These are phyloP conservation scores for Hypotaenidia okinawae DNA, from an alignment of 2,797 vertebrate genomes.

Conservation along the genomic window DNA sequence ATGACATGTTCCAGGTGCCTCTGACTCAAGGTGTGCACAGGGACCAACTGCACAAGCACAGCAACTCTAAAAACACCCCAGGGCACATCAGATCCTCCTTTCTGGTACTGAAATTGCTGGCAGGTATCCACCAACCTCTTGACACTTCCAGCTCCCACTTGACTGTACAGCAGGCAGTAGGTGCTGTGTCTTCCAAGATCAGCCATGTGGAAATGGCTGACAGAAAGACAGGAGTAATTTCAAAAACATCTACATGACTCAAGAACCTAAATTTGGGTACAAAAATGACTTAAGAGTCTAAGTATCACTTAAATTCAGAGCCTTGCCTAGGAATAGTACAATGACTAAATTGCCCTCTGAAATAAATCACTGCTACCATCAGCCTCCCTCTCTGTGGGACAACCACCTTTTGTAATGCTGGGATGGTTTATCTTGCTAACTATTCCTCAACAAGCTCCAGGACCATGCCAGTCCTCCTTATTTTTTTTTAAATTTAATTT, in stretches of 20 bases:
- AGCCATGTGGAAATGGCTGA: not conserved
- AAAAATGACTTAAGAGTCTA: conserved; percentile 14
- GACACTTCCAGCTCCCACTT: not conserved
- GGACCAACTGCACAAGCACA: conserved; percentile 4
- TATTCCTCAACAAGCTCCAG: not conserved
- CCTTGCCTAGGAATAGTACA: conserved; percentile 33
- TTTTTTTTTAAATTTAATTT: not conserved
- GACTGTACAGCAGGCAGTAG: not conserved
- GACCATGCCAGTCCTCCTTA: not conserved
- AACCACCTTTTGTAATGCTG: not conserved
- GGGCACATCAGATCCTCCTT: not conserved
- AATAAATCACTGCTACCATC: conserved; percentile 41
- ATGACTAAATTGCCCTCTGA: conserved; percentile 31
- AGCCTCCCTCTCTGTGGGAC: not conserved
- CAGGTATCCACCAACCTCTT: conserved; percentile 35
- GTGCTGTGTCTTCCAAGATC: conserved; percentile 1
- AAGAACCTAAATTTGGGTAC: conserved; percentile 33
- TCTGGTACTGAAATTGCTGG: not conserved
- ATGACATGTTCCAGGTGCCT: not conserved
- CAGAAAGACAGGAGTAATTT: conserved; percentile 34
- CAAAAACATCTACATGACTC: not conserved
- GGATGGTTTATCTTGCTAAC: not conserved
- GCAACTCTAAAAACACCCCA: not conserved
- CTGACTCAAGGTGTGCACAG: not conserved
- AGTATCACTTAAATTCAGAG: conserved; percentile 30